Evolutionary conservation across 1,140 invertebrate genomes (phyloP), one percentile per base, ranked within the genome.

Genomic region (Leptopilina clavipes): DNA sequence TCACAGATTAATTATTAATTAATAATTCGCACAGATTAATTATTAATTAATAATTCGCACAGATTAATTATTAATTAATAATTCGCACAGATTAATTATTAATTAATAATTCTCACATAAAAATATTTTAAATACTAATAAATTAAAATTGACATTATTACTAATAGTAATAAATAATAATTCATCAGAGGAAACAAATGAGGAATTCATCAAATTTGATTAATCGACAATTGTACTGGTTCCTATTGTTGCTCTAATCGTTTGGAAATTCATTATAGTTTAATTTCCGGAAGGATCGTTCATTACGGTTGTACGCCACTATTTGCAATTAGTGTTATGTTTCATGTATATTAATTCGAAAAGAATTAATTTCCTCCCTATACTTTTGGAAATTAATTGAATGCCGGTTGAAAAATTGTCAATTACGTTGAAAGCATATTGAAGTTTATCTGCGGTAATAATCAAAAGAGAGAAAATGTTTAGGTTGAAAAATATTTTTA

Each of bases 281-380:
- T 52, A 52, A 52, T 52, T 52, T 52, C 48, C 48, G n/a, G 48
- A 52, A 52, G n/a, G 8, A 52, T 52, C 17, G 48, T 52, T 52
- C 48, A 17, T 52, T 52, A 45, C 44, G 44, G 44, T 45, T 45
- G 6, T 17, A 17, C 14, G 17, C 48, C 3, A 3, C 2, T 52
- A 17, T 17, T 17, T 17, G 1, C 48, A 52, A 52, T 52, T n/a
- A 52, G 8, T 52, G n/a, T 17, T 17, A 52, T n/a, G 48, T 12
- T 17, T 52, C 17, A 52, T 52, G n/a, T 7, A 1, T 52, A 17
- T 6, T 52, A 17, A 52, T 52, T 52, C 14, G 17, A 17, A 17
- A 52, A 17, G 14, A 52, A 52, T 52, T 52, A 52, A 52, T 52
- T 52, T n/a, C 5, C 2, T 6, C 17, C 1, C 6, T 1, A 8